Base-by-base conservation (phyloP, 2,797 vertebrate genomes). In the Sebastes steindachneri region DNA sequence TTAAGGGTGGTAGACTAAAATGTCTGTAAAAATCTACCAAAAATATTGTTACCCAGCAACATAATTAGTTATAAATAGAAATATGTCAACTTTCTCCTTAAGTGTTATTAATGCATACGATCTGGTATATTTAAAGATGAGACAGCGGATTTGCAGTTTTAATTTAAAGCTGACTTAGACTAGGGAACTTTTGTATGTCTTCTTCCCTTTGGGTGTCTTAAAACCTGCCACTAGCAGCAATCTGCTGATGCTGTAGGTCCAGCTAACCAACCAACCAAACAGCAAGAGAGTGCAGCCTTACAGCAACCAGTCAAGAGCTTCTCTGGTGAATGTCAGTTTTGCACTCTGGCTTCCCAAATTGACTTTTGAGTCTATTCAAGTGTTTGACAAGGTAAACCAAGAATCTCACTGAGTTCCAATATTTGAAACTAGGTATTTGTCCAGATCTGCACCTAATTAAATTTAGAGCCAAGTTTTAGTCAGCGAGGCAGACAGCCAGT, bases 371-470 rank as follows among this genome's bases (percentile, higher is more conserved):
- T 72, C 58, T 57, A 1, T 17, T 86, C 31, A 80, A 81, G 80
- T 68, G 62, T 82, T 80, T 83, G 68, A 91, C 74, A 68, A 70
- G 65, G 31, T 68, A 76, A 85, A 76, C 54, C 45, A 75, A 67
- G 75, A 72, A 63, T 79, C 71, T 77, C 17, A 45, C 60, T 0
- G 11, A 31, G 59, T 82, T 78, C 53, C 86, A 87, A 77, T 85
- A 74, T 87, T 89, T 89, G 41, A 79, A 83, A 51, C 28, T 35
- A 35, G 1, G 9, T 71, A 68, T 91, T 86, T 83, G 75, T 71
- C 59, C 48, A 69, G 70, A 84, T 86, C 55, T 62, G 57, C 60
- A 64, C 67, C 79, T 92, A 86, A 93, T 92, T 91, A 86, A 76
- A 83, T 88, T 67, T 62, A 54, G 53, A 79, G 73, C 75, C 70